These are phyloP conservation scores for Rousettus madagascariensis DNA, from an alignment of 2,797 vertebrate genomes.

Conservation along the genomic window DNA sequence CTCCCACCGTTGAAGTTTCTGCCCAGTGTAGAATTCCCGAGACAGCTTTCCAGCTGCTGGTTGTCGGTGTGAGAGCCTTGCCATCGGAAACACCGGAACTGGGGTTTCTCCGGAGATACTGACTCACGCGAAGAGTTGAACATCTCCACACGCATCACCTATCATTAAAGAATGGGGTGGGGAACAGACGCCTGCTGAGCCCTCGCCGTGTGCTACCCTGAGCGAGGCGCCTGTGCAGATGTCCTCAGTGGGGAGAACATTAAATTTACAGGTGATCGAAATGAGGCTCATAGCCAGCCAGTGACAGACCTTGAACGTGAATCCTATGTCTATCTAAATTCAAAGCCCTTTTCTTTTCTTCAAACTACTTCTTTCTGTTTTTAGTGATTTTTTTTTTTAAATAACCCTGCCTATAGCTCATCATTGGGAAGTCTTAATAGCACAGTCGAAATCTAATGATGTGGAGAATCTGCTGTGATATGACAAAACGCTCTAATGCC, in stretches of 20 bases:
- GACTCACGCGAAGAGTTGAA: background rate
- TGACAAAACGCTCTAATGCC: background rate
- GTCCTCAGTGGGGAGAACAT: background rate
- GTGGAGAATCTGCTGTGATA: background rate
- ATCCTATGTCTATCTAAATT: background rate
- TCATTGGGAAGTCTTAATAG: background rate
- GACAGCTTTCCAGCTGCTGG: background rate
- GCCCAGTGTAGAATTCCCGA: background rate
- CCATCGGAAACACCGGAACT: background rate
- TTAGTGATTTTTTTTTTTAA: background rate
- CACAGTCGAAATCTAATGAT: slow-evolving; percentile 16
- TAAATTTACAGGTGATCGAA: background rate
- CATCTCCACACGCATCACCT: background rate
- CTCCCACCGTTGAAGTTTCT: background rate
- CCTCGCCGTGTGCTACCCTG: no score
- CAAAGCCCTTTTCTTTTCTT: background rate
- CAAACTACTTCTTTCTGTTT: background rate
- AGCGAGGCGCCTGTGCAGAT: background rate
- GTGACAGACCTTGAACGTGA: background rate
- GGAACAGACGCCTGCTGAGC: background rate
- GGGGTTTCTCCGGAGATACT: background rate
- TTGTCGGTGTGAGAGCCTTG: background rate
- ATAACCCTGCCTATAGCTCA: background rate
- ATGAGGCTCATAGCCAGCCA: background rate
- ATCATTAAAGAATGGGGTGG: background rate